Evolutionary conservation across 1,140 invertebrate genomes (phyloP).

Genomic region (Bombyx mandarina): DNA sequence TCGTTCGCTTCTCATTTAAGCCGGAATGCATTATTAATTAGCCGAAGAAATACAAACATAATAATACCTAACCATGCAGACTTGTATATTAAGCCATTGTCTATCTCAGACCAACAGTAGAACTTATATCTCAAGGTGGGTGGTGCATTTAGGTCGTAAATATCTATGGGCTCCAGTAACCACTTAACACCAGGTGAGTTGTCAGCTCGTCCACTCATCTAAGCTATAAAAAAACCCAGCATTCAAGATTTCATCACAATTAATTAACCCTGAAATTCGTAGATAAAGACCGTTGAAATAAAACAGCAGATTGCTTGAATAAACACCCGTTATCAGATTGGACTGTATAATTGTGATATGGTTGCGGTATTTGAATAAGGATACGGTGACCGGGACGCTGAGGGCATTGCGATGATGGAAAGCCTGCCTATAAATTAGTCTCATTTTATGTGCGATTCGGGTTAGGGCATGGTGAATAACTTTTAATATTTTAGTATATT

Average conservation of each 20-base stretch:
- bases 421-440: conserved; percentile 43
- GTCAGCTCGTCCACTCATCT: too few species aligned
- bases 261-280: neutral
- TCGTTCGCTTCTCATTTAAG: too few species aligned
- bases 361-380: conserved; percentile 50
- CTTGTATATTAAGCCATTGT: too few species aligned
- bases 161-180: too few species aligned
- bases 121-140: too few species aligned
- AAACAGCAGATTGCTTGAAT: conserved; percentile 33
- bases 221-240: neutral
- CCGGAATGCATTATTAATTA: too few species aligned
- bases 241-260: neutral
- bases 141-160: too few species aligned
- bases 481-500: too few species aligned
- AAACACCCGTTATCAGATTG: conserved; percentile 45
- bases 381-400: conserved; percentile 54
- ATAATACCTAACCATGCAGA: too few species aligned
- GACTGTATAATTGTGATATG: conserved; percentile 48
- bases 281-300: conserved; percentile 5
- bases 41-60: too few species aligned
- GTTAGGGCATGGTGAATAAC: conserved; percentile 6
- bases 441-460: conserved; percentile 13
- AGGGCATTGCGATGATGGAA: conserved; percentile 35
- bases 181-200: too few species aligned
- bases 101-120: too few species aligned